phyloP scores from a whole-genome alignment of 2,888 invertebrate species.

The Nineta flava region DNA sequence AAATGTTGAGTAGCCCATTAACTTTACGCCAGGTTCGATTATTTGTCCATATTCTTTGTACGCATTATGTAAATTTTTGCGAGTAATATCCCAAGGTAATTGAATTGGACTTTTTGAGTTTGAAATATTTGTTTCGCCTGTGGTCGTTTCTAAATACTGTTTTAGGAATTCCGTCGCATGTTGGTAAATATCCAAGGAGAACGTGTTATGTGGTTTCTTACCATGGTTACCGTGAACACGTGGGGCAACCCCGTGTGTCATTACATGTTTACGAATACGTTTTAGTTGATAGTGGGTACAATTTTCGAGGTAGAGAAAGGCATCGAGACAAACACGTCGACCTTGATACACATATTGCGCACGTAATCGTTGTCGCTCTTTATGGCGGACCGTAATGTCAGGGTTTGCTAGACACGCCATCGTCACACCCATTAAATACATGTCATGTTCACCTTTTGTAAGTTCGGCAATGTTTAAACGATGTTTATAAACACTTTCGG shows the following conservation, averaged over 20 bases:
- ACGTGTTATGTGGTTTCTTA: slow-evolving; percentile 66
- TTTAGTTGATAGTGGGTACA: slow-evolving; percentile 66
- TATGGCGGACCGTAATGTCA: slow-evolving; percentile 52
- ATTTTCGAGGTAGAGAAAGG: slow-evolving; percentile 63
- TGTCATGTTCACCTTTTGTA: slow-evolving; percentile 67
- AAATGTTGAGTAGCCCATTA: slow-evolving; percentile 69
- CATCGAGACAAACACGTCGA: slow-evolving; percentile 58
- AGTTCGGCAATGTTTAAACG: slow-evolving; percentile 62
- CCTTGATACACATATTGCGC: slow-evolving; percentile 67
- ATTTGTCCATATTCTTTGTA: slow-evolving; percentile 59
- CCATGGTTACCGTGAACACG: slow-evolving; percentile 65
- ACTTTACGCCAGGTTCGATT: slow-evolving; percentile 50
- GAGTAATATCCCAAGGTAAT: slow-evolving; percentile 37
- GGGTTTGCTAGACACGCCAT: slow-evolving; percentile 66
- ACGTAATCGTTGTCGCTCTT: slow-evolving; percentile 52
- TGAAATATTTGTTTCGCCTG: slow-evolving; percentile 32
- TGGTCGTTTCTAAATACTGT: slow-evolving; percentile 51
- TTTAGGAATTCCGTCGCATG: slow-evolving; percentile 63
- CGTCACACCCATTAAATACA: slow-evolving; percentile 74
- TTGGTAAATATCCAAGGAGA: slow-evolving; percentile 61
- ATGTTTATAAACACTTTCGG: slow-evolving; percentile 60
- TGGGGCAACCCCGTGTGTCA: slow-evolving; percentile 64
- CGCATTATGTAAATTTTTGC: slow-evolving; percentile 58
- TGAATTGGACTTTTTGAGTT: slow-evolving; percentile 36
- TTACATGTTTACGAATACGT: slow-evolving; percentile 59